Evolutionary conservation across 2,797 vertebrate genomes (phyloP).

Genomic region (Lepidocolaptes lacrymiger): DNA sequence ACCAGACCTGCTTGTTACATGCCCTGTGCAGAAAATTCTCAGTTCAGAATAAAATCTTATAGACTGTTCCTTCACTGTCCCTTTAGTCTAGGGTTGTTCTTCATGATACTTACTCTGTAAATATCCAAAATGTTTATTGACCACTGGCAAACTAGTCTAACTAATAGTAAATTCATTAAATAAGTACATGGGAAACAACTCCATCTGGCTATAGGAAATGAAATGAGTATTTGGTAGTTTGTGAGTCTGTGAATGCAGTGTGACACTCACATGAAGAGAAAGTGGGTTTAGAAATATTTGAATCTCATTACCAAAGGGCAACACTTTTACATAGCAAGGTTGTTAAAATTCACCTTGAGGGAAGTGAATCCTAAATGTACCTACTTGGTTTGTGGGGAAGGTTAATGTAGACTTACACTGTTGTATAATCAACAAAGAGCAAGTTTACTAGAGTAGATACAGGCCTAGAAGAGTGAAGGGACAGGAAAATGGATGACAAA

Average conservation of each 20-base stretch:
- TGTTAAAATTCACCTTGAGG: neutral
- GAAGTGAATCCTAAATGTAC: neutral
- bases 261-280: neutral
- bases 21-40: neutral
- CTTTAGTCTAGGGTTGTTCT: neutral
- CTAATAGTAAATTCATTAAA: constrained; percentile 5
- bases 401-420: neutral
- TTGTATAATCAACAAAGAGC: neutral
- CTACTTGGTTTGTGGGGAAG: neutral
- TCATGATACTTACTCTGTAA: neutral
- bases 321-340: neutral
- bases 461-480: neutral
- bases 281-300: neutral
- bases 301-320: neutral
- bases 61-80: neutral
- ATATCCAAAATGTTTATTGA: constrained; percentile 1
- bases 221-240: neutral
- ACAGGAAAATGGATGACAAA: neutral
- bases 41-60: neutral
- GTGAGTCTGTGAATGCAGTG: neutral
- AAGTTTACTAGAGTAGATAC: neutral
- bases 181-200: neutral
- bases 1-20: fast-evolving
- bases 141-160: neutral
- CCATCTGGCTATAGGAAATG: neutral